Conservation (phyloP, 2,888 invertebrate species). For the Acanthosepion pharaonis region DNA sequence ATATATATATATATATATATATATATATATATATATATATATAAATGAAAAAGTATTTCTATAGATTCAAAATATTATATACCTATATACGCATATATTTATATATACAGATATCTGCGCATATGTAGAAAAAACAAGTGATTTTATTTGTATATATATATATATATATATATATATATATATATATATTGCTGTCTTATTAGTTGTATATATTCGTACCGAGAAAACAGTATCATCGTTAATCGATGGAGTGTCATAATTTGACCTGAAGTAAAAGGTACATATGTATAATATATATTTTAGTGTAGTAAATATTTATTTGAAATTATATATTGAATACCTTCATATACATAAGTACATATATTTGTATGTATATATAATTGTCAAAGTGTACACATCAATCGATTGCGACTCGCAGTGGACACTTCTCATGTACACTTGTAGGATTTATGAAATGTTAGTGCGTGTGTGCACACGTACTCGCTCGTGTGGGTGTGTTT, state of each 20-base stretch:
- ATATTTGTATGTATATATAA: background rate
- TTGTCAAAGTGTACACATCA: no score
- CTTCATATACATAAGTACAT: background rate
- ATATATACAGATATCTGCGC: background rate
- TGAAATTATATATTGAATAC: no score
- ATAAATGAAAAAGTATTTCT: background rate
- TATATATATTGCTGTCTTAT: background rate
- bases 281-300: background rate
- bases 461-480: no score
- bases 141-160: background rate
- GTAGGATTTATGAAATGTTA: background rate
- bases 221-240: no score
- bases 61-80: background rate
- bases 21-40: background rate
- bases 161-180: conserved; percentile 23
- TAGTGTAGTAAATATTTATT: background rate
- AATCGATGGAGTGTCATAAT: background rate
- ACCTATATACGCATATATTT: conserved; percentile 4
- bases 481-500: background rate
- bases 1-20: background rate
- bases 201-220: background rate
- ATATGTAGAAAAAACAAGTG: background rate
- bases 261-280: background rate
- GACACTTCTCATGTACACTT: background rate
- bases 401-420: no score